These are phyloP conservation scores for Laodelphax striatellus DNA, from an alignment of 1,140 invertebrate genomes.

Conservation along the genomic window DNA sequence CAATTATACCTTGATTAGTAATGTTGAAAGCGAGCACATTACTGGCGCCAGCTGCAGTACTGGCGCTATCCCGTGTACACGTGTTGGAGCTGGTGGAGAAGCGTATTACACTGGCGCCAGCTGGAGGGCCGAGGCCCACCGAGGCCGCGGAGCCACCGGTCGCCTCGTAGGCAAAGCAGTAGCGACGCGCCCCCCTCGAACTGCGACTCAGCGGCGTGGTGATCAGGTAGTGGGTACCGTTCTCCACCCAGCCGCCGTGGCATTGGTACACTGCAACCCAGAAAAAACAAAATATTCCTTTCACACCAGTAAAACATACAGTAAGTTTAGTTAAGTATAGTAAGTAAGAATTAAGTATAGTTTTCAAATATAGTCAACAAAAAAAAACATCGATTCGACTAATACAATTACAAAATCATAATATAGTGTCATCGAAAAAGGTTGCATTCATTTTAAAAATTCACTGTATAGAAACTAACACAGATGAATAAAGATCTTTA, in stretches of 20 bases:
- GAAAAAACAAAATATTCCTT: neutral
- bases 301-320: too few relatives aligned
- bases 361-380: too few relatives aligned
- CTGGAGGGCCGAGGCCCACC: constrained; percentile 16
- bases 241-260: constrained; percentile 38
- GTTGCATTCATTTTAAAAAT: too few relatives aligned
- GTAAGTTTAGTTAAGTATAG: too few relatives aligned
- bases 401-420: too few relatives aligned
- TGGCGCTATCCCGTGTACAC: constrained; percentile 27
- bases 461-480: too few relatives aligned
- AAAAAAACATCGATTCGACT: too few relatives aligned
- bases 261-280: constrained; percentile 35
- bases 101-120: constrained; percentile 19
- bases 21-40: constrained; percentile 32
- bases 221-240: constrained; percentile 34
- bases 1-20: constrained; percentile 29
- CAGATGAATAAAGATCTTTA: too few relatives aligned
- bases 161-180: constrained; percentile 30
- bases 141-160: constrained; percentile 13
- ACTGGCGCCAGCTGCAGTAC: constrained; percentile 25
- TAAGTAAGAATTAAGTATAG: too few relatives aligned
- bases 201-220: constrained; percentile 32
- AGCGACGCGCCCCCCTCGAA: constrained; percentile 30
- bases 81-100: constrained; percentile 31
- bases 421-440: too few relatives aligned